phyloP scores from a whole-genome alignment of 2,113 vertebrate genomes.

The Malurus melanocephalus region DNA sequence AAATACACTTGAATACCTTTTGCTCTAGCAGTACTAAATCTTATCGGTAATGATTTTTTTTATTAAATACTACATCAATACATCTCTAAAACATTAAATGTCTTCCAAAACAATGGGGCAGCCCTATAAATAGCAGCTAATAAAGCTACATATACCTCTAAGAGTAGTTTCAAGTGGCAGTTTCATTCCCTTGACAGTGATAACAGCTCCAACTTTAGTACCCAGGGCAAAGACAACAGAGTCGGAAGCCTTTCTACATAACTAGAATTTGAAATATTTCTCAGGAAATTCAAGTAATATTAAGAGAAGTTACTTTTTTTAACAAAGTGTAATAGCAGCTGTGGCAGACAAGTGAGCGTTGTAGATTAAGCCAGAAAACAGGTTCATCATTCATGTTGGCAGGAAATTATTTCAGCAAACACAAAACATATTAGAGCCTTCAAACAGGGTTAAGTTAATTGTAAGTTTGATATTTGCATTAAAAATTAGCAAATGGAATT shows the following conservation, averaged over 20 bases:
- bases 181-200: background rate
- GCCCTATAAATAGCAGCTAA: background rate
- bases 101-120: background rate
- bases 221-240: background rate
- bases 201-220: background rate
- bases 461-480: background rate
- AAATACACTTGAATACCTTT: background rate
- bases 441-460: background rate
- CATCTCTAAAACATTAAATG: background rate
- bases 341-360: background rate
- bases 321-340: background rate
- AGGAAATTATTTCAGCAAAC: background rate
- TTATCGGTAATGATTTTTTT: background rate
- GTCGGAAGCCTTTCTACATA: background rate
- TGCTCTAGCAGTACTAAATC: background rate
- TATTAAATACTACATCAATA: background rate
- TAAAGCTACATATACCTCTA: background rate
- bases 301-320: background rate
- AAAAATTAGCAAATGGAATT: background rate
- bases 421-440: background rate
- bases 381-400: background rate
- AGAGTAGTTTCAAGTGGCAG: background rate
- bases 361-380: slow-evolving; percentile 5
- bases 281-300: background rate
- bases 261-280: background rate